phyloP scores from a whole-genome alignment of 2,113 vertebrate genomes.

The Saimiri boliviensis region DNA sequence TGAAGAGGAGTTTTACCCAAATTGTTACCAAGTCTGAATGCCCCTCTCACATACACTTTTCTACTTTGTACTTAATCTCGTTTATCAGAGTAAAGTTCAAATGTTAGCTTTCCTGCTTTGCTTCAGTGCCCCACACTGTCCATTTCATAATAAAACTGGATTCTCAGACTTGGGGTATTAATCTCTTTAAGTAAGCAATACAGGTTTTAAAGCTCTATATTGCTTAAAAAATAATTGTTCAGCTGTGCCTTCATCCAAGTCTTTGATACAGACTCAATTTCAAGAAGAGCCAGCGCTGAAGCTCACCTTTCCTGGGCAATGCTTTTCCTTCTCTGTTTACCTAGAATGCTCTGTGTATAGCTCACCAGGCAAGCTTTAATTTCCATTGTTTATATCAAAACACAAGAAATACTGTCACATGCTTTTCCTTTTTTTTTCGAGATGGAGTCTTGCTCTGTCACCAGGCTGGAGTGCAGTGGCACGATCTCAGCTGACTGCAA shows the following conservation, averaged over 20 bases:
- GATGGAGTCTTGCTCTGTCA: too few relatives aligned
- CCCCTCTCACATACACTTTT: background rate
- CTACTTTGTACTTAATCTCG: background rate
- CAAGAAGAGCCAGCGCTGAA: background rate
- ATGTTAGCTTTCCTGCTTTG: background rate
- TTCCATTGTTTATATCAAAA: background rate
- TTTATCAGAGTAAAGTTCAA: background rate
- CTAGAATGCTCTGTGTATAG: rapidly evolving
- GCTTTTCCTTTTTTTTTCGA: background rate
- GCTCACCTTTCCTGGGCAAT: background rate
- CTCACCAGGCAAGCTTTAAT: background rate
- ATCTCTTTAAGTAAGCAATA: background rate
- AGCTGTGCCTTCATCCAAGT: background rate
- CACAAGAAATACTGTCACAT: background rate
- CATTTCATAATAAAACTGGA: background rate
- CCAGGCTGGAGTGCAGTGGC: too few relatives aligned
- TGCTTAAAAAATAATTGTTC: background rate
- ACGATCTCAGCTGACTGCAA: too few relatives aligned
- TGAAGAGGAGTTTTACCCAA: background rate
- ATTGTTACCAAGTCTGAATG: background rate
- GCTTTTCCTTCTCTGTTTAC: background rate
- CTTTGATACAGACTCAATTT: background rate
- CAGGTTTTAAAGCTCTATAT: background rate
- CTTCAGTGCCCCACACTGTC: background rate
- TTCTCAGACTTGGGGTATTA: background rate